phyloP scores from a whole-genome alignment of 2,888 invertebrate genomes.

The Caenorhabditis uteleia region DNA sequence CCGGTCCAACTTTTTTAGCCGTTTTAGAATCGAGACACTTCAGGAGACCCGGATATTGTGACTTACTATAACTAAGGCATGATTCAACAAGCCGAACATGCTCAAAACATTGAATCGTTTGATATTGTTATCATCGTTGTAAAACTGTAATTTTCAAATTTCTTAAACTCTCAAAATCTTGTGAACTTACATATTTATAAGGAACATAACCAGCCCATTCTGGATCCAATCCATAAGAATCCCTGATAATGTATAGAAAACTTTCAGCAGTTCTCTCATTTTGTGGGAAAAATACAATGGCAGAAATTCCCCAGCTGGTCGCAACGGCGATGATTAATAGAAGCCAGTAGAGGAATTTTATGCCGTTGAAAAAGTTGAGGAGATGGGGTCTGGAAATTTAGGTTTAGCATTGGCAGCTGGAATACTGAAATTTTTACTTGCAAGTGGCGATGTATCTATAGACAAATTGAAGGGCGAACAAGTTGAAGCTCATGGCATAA shows the following conservation, averaged over 20 bases:
- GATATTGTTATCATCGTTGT: too few species aligned
- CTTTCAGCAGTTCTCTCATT: slow-evolving; percentile 8
- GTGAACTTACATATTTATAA: slow-evolving; percentile 22
- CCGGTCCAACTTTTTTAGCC: too few species aligned
- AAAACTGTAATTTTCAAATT: too few species aligned
- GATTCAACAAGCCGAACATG: too few species aligned
- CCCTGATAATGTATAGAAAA: slow-evolving; percentile 11
- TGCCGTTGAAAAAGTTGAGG: slow-evolving; percentile 5
- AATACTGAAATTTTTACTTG: neutral
- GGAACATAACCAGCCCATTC: slow-evolving; percentile 6
- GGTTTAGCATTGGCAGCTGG: neutral
- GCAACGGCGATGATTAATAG: slow-evolving; percentile 1
- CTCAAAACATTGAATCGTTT: too few species aligned
- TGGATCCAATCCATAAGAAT: slow-evolving; percentile 10
- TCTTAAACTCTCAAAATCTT: too few species aligned
- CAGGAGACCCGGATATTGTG: too few species aligned
- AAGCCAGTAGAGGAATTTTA: slow-evolving; percentile 11
- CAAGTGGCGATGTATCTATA: slow-evolving; percentile 20
- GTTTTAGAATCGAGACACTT: too few species aligned
- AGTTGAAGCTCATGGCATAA: slow-evolving; percentile 19
- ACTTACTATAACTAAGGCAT: too few species aligned
- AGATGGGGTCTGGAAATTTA: slow-evolving; percentile 9
- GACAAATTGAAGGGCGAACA: slow-evolving; percentile 19
- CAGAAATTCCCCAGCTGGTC: slow-evolving; percentile 12
- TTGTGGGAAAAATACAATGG: slow-evolving; percentile 17